Evolutionary conservation across 2,797 vertebrate genomes (phyloP), one percentile per base, ranked within the genome.

Genomic region (Epinephelus awoara): DNA sequence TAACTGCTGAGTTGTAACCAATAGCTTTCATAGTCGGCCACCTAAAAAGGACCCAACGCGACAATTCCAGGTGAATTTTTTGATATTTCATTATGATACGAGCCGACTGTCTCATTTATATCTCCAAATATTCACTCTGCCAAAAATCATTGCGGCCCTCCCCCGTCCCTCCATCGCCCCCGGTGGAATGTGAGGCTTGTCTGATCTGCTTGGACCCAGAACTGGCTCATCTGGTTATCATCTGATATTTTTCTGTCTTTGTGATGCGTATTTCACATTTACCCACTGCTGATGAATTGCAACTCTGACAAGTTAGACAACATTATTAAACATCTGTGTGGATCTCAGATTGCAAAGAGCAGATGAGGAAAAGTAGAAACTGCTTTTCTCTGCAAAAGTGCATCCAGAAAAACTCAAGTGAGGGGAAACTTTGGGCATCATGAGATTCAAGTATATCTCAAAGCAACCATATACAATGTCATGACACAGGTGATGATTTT

Each of bases 1-100:
- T 56, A 72, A 70, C 85, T 75, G 78, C 80, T 86, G 75, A 82
- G 67, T 85, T 85, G 85, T 88, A 87, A 87, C 85, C 81, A 67
- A 90, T 84, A 76, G 81, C 79, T 85, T 88, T 89, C 58, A 75
- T 69, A 87, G 78, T 76, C 57, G 4, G 71, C 68, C 72, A 82
- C 63, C 75, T 82, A 40, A 84, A 86, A 88, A 77, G 74, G 87
- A 67, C 88, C 84, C 81, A 77, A 44, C 0, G 71, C 56, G 46
- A 67, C 83, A 50, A 88, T 89, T 86, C 51, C 74, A 70, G 79
- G 57, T 76, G 79, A 82, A 80, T 88, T 80, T 29, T 85, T 64
- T 52, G 67, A 86, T 83, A 88, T 89, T 88, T 83, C 64, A 77
- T 87, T 64, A 85, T 86, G 54, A 84, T 84, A 79, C 52, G 62